phyloP scores from a whole-genome alignment of 2,888 invertebrate genomes.

The Mythimna lalbum region DNA sequence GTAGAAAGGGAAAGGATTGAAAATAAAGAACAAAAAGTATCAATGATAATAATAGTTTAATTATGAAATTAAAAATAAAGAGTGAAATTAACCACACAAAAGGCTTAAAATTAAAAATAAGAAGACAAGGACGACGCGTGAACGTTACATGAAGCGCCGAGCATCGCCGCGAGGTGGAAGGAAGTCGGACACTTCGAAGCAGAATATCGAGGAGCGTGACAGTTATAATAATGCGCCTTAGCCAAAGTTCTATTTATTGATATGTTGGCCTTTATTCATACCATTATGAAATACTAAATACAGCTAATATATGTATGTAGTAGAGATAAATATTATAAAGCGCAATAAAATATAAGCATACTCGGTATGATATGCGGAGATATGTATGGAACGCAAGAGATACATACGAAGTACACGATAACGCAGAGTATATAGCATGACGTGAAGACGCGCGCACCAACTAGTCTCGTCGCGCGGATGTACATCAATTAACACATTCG shows the following conservation, averaged over 20 bases:
- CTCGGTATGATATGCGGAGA: constrained; percentile 84
- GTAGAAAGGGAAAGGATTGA: constrained; percentile 77
- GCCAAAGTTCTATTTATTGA: constrained; percentile 83
- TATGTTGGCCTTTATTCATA: constrained; percentile 85
- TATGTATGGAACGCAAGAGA: constrained; percentile 78
- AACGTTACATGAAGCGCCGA: constrained; percentile 74
- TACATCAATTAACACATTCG: constrained; percentile 66
- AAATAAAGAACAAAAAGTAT: constrained; percentile 87
- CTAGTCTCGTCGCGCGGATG: constrained; percentile 59
- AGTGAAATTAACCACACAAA: constrained; percentile 90
- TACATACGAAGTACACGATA: constrained; percentile 50
- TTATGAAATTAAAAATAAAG: constrained; percentile 90
- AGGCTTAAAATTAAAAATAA: constrained; percentile 88
- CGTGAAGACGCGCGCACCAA: constrained; percentile 57
- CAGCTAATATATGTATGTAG: constrained; percentile 77
- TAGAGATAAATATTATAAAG: constrained; percentile 80
- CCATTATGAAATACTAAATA: constrained; percentile 77
- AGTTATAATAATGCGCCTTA: constrained; percentile 78
- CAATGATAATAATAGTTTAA: constrained; percentile 90
- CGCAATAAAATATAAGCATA: constrained; percentile 82
- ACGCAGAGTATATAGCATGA: constrained; percentile 53
- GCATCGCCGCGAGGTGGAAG: constrained; percentile 65
- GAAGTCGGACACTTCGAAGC: constrained; percentile 65
- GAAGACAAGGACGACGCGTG: constrained; percentile 81
- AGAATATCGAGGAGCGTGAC: constrained; percentile 67